phyloP scores from a whole-genome alignment of 2,797 vertebrate species.

The Gallirallus australis region DNA sequence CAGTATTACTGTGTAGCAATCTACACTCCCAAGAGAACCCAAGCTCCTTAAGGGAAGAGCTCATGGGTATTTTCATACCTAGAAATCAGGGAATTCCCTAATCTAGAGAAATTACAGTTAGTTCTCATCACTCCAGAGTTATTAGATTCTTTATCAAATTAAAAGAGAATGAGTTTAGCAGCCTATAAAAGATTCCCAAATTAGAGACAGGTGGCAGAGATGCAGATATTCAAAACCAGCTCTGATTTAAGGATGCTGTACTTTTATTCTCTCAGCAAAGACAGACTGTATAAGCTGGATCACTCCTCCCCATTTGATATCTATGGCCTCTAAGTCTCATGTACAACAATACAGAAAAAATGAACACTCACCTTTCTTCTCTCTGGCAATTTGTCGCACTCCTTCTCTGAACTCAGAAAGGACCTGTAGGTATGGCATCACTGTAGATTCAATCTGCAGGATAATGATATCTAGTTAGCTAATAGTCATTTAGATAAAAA shows the following conservation, averaged over 20 bases:
- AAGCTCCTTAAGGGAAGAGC: background rate
- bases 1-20: background rate
- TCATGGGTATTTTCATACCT: background rate
- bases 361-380: slow-evolving; percentile 86
- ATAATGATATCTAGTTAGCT: slow-evolving; percentile 19
- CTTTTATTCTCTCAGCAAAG: background rate
- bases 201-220: background rate
- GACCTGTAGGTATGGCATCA: slow-evolving; percentile 93
- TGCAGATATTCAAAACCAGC: background rate
- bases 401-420: slow-evolving; percentile 92
- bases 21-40: background rate
- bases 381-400: slow-evolving; percentile 90
- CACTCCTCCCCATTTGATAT: background rate
- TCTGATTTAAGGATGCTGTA: background rate
- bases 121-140: background rate
- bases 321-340: accelerated
- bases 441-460: slow-evolving; percentile 88
- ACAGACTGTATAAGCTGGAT: background rate
- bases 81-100: background rate
- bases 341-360: background rate
- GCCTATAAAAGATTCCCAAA: background rate
- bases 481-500: background rate
- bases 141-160: background rate
- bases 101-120: background rate
- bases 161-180: background rate